Conservation (phyloP, 2,888 invertebrate genomes). For the Gari tellinella region DNA sequence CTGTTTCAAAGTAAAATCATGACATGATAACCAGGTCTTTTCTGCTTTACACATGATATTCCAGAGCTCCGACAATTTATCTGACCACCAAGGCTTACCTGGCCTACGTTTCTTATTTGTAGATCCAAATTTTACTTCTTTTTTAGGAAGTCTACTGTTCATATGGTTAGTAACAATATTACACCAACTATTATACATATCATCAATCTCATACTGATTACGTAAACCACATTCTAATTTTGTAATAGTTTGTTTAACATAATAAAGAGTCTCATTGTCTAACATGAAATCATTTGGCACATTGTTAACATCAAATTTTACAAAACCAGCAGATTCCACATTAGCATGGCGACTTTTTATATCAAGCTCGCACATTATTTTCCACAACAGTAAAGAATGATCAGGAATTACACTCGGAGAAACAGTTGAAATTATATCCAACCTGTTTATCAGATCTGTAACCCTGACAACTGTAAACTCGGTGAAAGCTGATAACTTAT, state of each 20-base stretch:
- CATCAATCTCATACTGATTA: constrained; percentile 7
- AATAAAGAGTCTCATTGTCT: background rate
- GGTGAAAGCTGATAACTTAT: constrained; percentile 2
- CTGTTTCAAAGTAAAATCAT: background rate
- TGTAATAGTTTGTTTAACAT: constrained; percentile 15
- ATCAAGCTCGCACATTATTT: background rate
- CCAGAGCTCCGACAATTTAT: background rate
- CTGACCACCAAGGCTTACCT: background rate
- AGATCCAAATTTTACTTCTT: background rate
- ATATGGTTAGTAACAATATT: constrained; percentile 9
- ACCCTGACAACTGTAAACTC: constrained; percentile 11
- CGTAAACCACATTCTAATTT: constrained; percentile 15
- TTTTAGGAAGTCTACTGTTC: constrained; percentile 1
- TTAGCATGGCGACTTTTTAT: background rate
- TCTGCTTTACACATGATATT: background rate
- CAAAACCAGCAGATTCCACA: background rate
- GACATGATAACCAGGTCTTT: constrained; percentile 1
- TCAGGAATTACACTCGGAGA: constrained; percentile 7
- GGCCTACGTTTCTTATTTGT: background rate
- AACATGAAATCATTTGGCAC: constrained; percentile 15
- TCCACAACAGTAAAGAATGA: constrained; percentile 23
- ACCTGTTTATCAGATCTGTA: constrained; percentile 4
- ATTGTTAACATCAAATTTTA: constrained; percentile 17
- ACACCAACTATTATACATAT: constrained; percentile 10
- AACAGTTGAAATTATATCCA: background rate